Evolutionary conservation across 2,888 invertebrate genomes (phyloP).

Genomic region (Corbicula japonica): DNA sequence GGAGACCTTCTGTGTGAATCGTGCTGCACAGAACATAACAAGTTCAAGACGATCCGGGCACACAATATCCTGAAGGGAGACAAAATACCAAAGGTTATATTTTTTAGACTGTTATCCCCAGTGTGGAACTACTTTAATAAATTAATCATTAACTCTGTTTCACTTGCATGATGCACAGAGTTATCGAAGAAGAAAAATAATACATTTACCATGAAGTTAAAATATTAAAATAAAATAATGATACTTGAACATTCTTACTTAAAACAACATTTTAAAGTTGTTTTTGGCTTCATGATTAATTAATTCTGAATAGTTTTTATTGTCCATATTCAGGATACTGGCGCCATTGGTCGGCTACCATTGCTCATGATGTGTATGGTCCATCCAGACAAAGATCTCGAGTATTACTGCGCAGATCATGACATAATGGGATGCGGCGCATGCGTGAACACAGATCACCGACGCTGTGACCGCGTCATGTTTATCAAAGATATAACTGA

Average conservation of each 20-base stretch:
- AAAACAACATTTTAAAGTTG: not conserved
- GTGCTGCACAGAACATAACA: constrained; percentile 62
- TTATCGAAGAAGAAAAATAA: too few species aligned
- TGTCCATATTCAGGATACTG: constrained; percentile 53
- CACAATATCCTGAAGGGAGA: constrained; percentile 62
- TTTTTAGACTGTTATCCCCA: too few species aligned
- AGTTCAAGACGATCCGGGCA: constrained; percentile 62
- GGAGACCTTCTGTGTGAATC: constrained; percentile 58
- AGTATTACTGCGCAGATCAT: constrained; percentile 66
- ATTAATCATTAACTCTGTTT: too few species aligned
- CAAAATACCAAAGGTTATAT: constrained; percentile 62
- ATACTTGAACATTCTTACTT: not conserved
- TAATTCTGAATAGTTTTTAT: not conserved
- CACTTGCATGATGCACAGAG: too few species aligned
- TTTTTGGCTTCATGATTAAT: not conserved
- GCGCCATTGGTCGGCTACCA: constrained; percentile 56
- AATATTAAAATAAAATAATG: not conserved
- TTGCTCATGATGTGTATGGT: constrained; percentile 59
- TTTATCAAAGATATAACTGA: constrained; percentile 66
- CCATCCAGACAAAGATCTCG: constrained; percentile 62
- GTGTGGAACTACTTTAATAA: too few species aligned
- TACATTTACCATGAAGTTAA: not conserved
- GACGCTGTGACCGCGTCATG: constrained; percentile 63
- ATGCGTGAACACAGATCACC: constrained; percentile 60
- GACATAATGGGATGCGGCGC: constrained; percentile 66